Percentiles rank a stretch among this genome's conserved stretches.
Evolutionary conservation across 2,113 vertebrate genomes (phyloP).

Genomic region (Pelodiscus sinensis): DNA sequence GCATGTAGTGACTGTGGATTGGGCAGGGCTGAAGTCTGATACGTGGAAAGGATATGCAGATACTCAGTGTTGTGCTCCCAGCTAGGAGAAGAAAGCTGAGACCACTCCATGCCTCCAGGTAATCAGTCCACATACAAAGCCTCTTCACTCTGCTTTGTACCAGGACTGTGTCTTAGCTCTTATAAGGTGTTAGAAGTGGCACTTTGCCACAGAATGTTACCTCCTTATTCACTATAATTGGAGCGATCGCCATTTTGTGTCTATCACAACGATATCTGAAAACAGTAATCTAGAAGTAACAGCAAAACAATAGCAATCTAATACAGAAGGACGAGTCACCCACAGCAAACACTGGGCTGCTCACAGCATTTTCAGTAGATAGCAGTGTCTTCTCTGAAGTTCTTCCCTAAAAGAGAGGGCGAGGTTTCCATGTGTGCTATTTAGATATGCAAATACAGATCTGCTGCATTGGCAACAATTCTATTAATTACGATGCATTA

Average conservation of each 20-base stretch:
- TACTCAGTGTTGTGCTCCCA: neutral
- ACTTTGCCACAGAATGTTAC: neutral
- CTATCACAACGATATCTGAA: accelerated
- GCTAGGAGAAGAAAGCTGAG: neutral
- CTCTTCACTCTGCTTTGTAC: neutral
- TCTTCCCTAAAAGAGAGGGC: neutral
- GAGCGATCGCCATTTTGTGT: neutral
- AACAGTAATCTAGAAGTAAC: neutral
- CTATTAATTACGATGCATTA: accelerated
- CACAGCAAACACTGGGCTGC: accelerated
- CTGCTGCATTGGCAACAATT: accelerated
- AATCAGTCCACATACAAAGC: neutral
- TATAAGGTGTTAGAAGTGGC: neutral
- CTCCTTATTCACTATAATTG: neutral
- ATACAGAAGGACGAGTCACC: neutral
- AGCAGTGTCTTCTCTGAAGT: accelerated
- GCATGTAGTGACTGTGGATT: neutral
- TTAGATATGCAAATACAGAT: neutral
- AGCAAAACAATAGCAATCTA: neutral
- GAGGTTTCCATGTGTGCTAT: accelerated
- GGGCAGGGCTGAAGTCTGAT: neutral
- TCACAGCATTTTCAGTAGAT: accelerated
- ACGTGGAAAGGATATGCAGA: neutral
- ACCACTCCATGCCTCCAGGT: neutral
- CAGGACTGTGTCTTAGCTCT: neutral